Percentiles rank a stretch among this genome's conserved stretches.
Evolutionary conservation across 30 jellyfish, hydroid and myxozoan genomes (phyloP).

Genomic region (Pelagia noctiluca): DNA sequence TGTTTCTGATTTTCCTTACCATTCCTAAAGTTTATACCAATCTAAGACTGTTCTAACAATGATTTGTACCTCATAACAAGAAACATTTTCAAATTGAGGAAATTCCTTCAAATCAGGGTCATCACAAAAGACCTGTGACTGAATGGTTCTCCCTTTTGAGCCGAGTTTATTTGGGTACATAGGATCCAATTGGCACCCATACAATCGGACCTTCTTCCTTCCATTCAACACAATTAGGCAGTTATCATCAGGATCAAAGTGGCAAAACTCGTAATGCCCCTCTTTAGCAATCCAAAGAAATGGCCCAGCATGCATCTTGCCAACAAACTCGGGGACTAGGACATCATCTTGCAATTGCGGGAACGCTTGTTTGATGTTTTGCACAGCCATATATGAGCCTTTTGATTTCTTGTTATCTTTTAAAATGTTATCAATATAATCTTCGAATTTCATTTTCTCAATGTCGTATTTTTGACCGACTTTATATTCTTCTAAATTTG

Average conservation of each 20-base stretch:
- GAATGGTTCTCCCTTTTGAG: conserved; percentile 95
- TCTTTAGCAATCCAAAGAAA: conserved; percentile 89
- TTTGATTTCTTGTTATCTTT: conserved; percentile 59
- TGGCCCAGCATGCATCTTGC: conserved; percentile 96
- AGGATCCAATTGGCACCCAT: conserved; percentile 73
- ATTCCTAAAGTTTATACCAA: too few relatives aligned
- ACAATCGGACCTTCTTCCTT: conserved; percentile 75
- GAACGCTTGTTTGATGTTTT: conserved; percentile 87
- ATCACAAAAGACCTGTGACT: conserved; percentile 81
- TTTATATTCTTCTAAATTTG: conserved; percentile 78
- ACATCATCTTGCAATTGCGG: conserved; percentile 86
- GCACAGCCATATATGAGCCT: conserved; percentile 96
- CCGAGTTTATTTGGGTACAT: conserved; percentile 96
- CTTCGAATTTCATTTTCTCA: conserved; percentile 85
- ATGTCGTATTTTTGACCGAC: conserved; percentile 91
- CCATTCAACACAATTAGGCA: conserved; percentile 80
- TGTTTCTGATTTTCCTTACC: too few relatives aligned
- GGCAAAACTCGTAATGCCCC: conserved; percentile 97
- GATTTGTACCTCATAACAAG: conserved; percentile 91
- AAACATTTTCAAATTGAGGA: conserved; percentile 64
- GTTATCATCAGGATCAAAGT: conserved; percentile 98
- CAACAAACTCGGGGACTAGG: conserved; percentile 74
- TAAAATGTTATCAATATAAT: conserved; percentile 77
- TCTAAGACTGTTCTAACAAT: too few relatives aligned
- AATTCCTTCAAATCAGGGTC: conserved; percentile 70